Evolutionary conservation across 2,113 vertebrate genomes (phyloP), one percentile per base, ranked within the genome.

Genomic region (Heterochromis multidens): DNA sequence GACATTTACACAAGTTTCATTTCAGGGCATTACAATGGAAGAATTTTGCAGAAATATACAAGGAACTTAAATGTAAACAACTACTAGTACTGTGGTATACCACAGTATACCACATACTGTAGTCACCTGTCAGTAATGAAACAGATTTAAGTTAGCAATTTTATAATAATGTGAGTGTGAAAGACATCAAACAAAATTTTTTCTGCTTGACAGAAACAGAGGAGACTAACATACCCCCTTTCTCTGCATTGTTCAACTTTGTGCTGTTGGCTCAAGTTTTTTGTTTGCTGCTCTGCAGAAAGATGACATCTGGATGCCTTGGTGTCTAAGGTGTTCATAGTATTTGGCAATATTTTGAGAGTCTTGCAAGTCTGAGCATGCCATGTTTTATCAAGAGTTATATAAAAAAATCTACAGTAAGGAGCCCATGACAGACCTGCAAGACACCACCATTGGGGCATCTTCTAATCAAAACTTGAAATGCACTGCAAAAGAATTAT

Each of bases 211-310:
- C 87, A 93, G 81, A 94, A 91, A 83, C 59, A 31, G 77, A 74
- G 84, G 84, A 80, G 76, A 89, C 79, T 81, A 37, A 89, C 85
- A 81, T 65, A 37, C 25, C 16, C 74, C 70, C 91, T 27, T 91
- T 87, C 88, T 31, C 65, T 61, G 91, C 78, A 83, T 85, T 88
- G 79, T 87, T 83, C 92, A 96, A 96, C 95, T 83, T 95, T 96
- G 86, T 95, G 95, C 82, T 97, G 96, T 83, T 95, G 96, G 90
- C 96, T 97, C 31, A 94, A 97, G 87, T 97, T 97, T 93, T 92
- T 96, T 87, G 95, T 49, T 72, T 49, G 96, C 56, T 95, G 96
- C 82, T 92, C 96, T 56, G 95, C 96, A 91, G 96, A 92, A 96
- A 88, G 96, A 97, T 88, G 87, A 93, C 77, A 95, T 97, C 79